Base-by-base conservation (phyloP, 2,888 invertebrate species). In the Cheilosia variabilis region DNA sequence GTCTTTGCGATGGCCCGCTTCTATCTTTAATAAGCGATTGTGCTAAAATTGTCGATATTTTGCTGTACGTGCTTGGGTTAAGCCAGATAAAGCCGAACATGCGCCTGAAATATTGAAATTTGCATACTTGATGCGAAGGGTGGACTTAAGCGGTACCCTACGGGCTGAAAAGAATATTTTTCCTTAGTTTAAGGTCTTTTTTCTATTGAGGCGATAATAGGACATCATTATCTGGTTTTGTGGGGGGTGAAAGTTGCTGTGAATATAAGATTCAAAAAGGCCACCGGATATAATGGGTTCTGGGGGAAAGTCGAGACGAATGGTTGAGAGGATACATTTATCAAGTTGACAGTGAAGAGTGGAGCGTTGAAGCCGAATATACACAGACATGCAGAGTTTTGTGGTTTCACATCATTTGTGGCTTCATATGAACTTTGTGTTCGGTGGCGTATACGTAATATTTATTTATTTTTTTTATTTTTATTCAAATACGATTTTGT, bases 71-170 rank as follows among this genome's bases (percentile, higher is more conserved):
- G 60, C 53, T 52, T 9, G 31, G 9, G 34, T 34, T 34, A 34
- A 34, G 34, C 34, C 34, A 10, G 10, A 41, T 4, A n/a, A 24
- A 65, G 65, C 34, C 17, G 7, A 45, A 45, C 17, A 66, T 66
- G 45, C 55, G 45, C 68, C 53, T 53, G 45, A 72, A 58, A 63
- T 60, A 86, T 63, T 71, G 65, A 53, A 58, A 80, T 86, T 86
- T 86, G 55, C 84, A 86, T 86, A 86, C 80, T 76, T 76, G 50
- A 80, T 80, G 58, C 34, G 41, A 78, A 62, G 58, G 55, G 34
- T 57, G 47, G 73, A 37, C 13, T 37, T 13, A 13, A 37, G 37
- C 37, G 13, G 13, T 4, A 37, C 37, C 37, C 17, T 27, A 17
- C 17, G 15, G 22, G 43, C 37, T 45, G 77, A 10, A 34, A 37